phyloP scores from a whole-genome alignment of 2,113 vertebrate species.

The Menura novaehollandiae region DNA sequence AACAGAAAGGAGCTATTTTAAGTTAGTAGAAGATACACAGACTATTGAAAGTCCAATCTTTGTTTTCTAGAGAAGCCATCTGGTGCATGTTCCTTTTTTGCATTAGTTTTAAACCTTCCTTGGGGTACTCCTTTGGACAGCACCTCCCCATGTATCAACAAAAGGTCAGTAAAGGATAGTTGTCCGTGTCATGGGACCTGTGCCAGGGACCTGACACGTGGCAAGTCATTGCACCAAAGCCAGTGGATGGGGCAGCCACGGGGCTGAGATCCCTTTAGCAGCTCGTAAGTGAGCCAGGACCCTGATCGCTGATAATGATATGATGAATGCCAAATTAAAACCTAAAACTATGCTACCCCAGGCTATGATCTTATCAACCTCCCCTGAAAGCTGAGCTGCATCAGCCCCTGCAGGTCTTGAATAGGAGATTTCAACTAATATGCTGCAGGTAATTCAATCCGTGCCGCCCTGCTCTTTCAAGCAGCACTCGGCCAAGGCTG shows the following conservation, averaged over 20 bases:
- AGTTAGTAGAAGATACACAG: neutral
- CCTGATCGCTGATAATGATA: neutral
- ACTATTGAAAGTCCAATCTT: neutral
- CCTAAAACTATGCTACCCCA: neutral
- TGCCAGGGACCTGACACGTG: fast-evolving
- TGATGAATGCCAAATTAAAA: slow-evolving; percentile 43
- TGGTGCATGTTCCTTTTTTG: neutral
- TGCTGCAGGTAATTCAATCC: slow-evolving; percentile 48
- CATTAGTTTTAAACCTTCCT: neutral
- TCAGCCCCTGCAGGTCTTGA: neutral
- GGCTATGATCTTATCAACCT: neutral
- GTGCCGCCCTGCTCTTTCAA: neutral
- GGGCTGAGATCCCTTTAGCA: neutral
- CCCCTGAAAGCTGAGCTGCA: slow-evolving; percentile 26
- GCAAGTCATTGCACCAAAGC: neutral
- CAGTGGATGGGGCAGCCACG: neutral
- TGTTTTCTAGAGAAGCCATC: neutral
- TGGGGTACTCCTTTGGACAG: neutral
- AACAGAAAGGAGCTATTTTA: slow-evolving; percentile 42
- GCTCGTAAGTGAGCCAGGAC: fast-evolving
- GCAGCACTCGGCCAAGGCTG: neutral
- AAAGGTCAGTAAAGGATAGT: neutral
- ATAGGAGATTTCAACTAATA: neutral
- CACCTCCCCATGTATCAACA: fast-evolving
- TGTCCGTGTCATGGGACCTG: neutral